Conservation (phyloP, 2,888 invertebrate species). For the Toxonevra muliebris region DNA sequence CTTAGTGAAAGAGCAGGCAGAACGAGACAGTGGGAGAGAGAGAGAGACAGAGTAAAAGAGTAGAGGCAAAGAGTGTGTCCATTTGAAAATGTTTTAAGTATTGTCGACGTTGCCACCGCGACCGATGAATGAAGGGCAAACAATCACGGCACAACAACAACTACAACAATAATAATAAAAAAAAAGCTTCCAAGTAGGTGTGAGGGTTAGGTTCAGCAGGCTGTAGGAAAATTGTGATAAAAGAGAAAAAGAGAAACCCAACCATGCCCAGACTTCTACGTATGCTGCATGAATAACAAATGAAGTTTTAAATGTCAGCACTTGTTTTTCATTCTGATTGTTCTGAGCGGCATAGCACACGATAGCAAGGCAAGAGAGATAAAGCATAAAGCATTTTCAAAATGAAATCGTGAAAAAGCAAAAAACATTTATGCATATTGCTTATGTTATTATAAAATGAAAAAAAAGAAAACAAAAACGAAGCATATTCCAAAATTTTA, state of each 20-base stretch:
- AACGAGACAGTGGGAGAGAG: slow-evolving; percentile 9
- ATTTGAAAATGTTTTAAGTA: slow-evolving; percentile 35
- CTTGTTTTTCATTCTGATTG: neutral
- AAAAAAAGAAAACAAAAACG: too few relatives aligned
- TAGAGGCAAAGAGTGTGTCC: slow-evolving; percentile 51
- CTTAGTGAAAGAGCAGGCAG: neutral
- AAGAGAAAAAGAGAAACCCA: too few relatives aligned
- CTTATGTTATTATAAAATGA: too few relatives aligned
- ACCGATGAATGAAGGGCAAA: neutral
- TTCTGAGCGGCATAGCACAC: neutral
- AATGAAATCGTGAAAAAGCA: too few relatives aligned
- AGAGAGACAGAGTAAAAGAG: neutral
- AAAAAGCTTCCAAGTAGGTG: slow-evolving; percentile 40
- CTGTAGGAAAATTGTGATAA: neutral
- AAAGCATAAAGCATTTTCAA: neutral
- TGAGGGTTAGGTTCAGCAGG: slow-evolving; percentile 32
- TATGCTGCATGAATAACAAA: slow-evolving; percentile 59
- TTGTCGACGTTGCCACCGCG: neutral
- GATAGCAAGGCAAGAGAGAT: neutral
- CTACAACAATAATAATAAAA: slow-evolving; percentile 29
- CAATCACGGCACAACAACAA: slow-evolving; percentile 19
- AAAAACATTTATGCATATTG: too few relatives aligned
- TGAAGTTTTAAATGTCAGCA: slow-evolving; percentile 53
- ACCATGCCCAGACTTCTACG: slow-evolving; percentile 35
- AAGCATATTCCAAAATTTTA: too few relatives aligned